Evolutionary conservation across 2,113 vertebrate genomes (phyloP), one percentile per base, ranked within the genome.

Genomic region (Gnathonemus echidnorhynchus): DNA sequence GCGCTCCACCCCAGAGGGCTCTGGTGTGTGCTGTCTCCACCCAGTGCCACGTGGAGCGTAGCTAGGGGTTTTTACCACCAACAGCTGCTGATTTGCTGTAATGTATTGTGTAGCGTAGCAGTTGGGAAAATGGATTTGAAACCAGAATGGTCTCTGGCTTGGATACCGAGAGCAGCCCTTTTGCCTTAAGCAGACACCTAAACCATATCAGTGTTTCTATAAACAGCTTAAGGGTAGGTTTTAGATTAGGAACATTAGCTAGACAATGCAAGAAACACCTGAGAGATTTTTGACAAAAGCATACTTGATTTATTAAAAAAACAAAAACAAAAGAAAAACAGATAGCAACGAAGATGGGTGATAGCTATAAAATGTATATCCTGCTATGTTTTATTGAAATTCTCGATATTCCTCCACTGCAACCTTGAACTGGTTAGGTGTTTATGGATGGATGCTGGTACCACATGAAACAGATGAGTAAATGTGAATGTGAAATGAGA

Each of bases 1-100:
- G 89, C 96, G 98, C 93, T 98, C 98, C 93, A 99, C 98, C 1
- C 98, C 98, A 0, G 98, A 99, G 89, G 98, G 98, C 92, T 99
- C 98, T 93, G 98, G 4, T 53, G 98, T 99, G 92, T 11, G 90
- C 11, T 24, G 35, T 83, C 2, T 31, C 27, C 62, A 1, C 50
- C 50, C 50, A 10, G n/a, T 13, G n/a, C n/a, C 27, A 35, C 4
- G 21, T 62, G 5, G 21, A 21, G 17, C 3, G 2, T 77, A 77
- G 21, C 70, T 77, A 31, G 3, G 13, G 70, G 10, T 35, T 35
- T 77, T 31, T 77, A 77, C 46, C 8, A 5, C 27, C 31, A 77
- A 11, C 6, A 77, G 70, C 10, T n/a, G 62, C 19, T 27, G 10
- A 39, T 31, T 77, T 31, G 31, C 70, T 39, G 70, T 13, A 77